phyloP scores from a whole-genome alignment of 2,888 invertebrate genomes.

The Pediacus dermestoides region DNA sequence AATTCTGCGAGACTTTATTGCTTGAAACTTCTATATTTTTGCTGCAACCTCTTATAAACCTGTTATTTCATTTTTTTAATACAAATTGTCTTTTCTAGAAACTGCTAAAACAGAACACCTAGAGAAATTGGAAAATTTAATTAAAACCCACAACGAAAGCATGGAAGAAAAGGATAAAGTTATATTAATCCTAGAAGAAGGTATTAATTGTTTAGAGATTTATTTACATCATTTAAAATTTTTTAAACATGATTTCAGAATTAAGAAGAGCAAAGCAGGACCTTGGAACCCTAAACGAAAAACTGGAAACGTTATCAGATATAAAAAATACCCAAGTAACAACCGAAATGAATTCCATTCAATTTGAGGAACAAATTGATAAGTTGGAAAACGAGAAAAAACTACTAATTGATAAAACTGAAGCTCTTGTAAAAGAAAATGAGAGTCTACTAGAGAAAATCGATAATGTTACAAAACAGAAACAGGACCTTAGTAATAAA shows the following conservation, averaged over 20 bases:
- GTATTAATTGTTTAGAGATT: constrained; percentile 28
- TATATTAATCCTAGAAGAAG: constrained; percentile 36
- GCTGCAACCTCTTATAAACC: too few relatives aligned
- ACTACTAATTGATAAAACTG: constrained; percentile 52
- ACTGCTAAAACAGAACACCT: constrained; percentile 31
- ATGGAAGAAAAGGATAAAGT: constrained; percentile 36
- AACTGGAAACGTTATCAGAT: constrained; percentile 59
- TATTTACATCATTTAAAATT: constrained; percentile 5
- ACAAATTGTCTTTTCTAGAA: constrained; percentile 29
- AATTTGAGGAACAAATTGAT: constrained; percentile 73
- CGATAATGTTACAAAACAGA: constrained; percentile 58
- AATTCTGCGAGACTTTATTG: too few relatives aligned
- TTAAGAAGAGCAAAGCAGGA: constrained; percentile 60
- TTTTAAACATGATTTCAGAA: constrained; percentile 55
- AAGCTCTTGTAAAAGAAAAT: constrained; percentile 54
- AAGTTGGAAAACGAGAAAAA: constrained; percentile 53
- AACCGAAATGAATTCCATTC: constrained; percentile 73
- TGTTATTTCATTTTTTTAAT: too few relatives aligned
- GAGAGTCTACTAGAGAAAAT: constrained; percentile 55
- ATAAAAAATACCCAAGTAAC: constrained; percentile 68
- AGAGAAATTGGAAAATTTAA: constrained; percentile 35
- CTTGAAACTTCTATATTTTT: too few relatives aligned
- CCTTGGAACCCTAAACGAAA: constrained; percentile 63
- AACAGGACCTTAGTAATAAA: constrained; percentile 59
- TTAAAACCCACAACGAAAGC: constrained; percentile 28